Evolutionary conservation across 2,888 invertebrate species (phyloP), one percentile per base, ranked within the genome.

Genomic region (Drosophila sordidula): DNA sequence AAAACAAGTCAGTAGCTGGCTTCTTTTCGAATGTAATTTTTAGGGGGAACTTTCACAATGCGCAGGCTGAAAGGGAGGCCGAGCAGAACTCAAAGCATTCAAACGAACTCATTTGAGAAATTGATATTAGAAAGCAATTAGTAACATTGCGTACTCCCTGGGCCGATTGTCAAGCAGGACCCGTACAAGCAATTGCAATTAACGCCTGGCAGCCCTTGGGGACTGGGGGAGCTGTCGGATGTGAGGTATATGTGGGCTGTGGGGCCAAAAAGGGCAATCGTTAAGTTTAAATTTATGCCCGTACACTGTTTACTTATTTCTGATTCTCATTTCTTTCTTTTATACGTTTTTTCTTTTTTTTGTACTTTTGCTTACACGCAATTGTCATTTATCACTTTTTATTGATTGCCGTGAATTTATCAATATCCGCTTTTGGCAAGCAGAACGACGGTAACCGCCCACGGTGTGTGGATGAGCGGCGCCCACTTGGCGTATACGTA

Each of bases 321-420:
- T 50, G 67, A 65, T 62, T 67, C 70, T 42, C 64, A 62, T 66
- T 70, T 49, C 68, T 70, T 71, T 46, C 74, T 70, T 63, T 56
- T 73, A 46, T 44, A 18, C 59, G 50, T 61, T 67, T 29, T n/a
- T 49, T 56, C 42, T 26, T 45, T 25, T 56, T 51, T 22, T 50
- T 62, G 49, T 61, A 41, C 54, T 64, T 64, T 59, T 80, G 58
- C 77, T 76, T 82, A 87, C 83, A 83, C 80, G 77, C 78, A 78
- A 84, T 79, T 87, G 88, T 87, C 87, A 85, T 88, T 85, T 85
- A 88, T 88, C 85, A 85, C 84, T 78, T 76, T 87, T 85, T 88
- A 88, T 85, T 85, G 85, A 88, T 88, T 85, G 85, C 78, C 78
- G 75, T 67, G 89, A 83, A 85, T 85, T 85, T 88, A 87, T 85